Conservation (phyloP, 1,140 invertebrate genomes). For the Nylanderia fulva region DNA sequence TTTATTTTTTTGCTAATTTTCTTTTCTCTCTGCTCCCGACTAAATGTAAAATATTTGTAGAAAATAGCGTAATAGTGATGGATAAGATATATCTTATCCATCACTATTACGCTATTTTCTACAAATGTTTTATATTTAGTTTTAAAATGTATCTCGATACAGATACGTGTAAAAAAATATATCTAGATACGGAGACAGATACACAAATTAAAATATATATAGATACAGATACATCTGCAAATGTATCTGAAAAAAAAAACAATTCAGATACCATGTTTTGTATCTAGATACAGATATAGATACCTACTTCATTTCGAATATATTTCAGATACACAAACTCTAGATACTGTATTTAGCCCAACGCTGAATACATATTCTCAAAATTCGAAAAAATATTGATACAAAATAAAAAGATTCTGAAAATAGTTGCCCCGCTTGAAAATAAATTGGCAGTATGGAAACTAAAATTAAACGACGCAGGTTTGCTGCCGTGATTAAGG, state of each 20-base stretch:
- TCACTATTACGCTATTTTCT: not conserved
- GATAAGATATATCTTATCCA: too few relatives aligned
- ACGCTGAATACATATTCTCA: not conserved
- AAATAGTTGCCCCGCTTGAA: not conserved
- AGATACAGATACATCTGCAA: too few relatives aligned
- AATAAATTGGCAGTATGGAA: not conserved
- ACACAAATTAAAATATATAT: too few relatives aligned
- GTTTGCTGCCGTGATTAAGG: not conserved
- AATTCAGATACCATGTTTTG: too few relatives aligned
- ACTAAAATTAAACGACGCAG: not conserved
- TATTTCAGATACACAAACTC: too few relatives aligned
- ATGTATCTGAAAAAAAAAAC: too few relatives aligned
- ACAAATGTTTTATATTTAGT: conserved; percentile 6
- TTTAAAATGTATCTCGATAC: too few relatives aligned
- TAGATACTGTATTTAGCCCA: too few relatives aligned
- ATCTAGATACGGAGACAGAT: too few relatives aligned
- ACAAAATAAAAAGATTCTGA: not conserved
- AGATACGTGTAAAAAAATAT: too few relatives aligned
- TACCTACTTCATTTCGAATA: too few relatives aligned
- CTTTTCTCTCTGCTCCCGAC: not conserved
- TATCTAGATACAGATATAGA: too few relatives aligned
- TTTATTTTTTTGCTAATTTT: not conserved
- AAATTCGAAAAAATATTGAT: not conserved
- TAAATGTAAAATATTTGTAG: conserved; percentile 5
- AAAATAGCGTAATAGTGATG: not conserved